Conservation (phyloP, 2,797 vertebrate species). For the Pangasius larnaudii region DNA sequence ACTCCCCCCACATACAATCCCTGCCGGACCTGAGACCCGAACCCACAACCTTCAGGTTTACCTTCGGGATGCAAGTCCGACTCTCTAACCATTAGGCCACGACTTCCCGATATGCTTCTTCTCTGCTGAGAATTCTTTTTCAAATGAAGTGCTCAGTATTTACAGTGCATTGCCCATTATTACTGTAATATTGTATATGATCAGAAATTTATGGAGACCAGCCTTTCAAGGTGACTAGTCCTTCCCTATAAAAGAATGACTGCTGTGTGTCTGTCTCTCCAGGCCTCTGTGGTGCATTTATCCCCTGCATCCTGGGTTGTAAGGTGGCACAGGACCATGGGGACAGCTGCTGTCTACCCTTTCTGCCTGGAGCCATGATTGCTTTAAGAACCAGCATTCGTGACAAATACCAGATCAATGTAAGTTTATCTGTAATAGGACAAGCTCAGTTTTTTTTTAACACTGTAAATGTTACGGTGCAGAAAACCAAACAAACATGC, state of each 20-base stretch:
- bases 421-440: conserved; percentile 48
- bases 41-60: too few species aligned
- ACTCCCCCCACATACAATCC: too few species aligned
- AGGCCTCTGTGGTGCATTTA: conserved; percentile 79
- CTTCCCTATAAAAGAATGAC: neutral
- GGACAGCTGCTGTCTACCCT: conserved; percentile 78
- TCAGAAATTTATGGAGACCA: neutral
- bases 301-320: conserved; percentile 78
- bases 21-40: too few species aligned
- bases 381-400: conserved; percentile 78
- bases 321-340: conserved; percentile 76
- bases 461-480: neutral
- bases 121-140: neutral
- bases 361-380: conserved; percentile 75
- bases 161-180: neutral
- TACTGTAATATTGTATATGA: neutral
- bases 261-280: neutral
- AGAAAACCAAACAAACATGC: neutral
- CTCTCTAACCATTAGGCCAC: too few species aligned
- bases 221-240: neutral
- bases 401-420: conserved; percentile 72
- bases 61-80: too few species aligned
- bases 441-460: neutral
- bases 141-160: neutral
- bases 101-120: neutral